Percentiles rank a stretch among this genome's conserved stretches.
These are phyloP conservation scores for Cricetomys ansorgei DNA, from an alignment of 2,113 vertebrate genomes.

Conservation along the genomic window DNA sequence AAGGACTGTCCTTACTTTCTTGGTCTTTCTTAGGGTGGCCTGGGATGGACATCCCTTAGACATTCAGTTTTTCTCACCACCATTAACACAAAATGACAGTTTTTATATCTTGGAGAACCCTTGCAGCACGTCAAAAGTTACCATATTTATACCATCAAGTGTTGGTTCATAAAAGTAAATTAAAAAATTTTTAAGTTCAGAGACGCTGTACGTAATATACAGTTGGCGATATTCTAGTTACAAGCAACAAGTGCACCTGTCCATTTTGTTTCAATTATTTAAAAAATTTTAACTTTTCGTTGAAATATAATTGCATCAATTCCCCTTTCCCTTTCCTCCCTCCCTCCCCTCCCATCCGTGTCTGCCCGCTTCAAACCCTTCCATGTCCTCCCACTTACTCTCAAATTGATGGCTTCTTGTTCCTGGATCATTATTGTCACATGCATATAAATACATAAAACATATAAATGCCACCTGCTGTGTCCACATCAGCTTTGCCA, in stretches of 20 bases:
- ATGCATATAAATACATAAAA: rapidly evolving
- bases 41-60: not conserved
- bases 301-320: not conserved
- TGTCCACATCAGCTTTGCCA: not conserved
- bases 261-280: not conserved
- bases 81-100: not conserved
- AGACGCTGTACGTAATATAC: not conserved
- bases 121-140: not conserved
- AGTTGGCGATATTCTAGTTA: not conserved
- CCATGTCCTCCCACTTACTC: not conserved
- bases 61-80: constrained; percentile 2
- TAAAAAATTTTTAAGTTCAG: constrained; percentile 24
- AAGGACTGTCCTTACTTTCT: not conserved
- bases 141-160: not conserved
- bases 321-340: not conserved
- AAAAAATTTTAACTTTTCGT: not conserved
- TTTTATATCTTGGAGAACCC: not conserved
- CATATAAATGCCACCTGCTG: not conserved
- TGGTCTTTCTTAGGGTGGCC: not conserved
- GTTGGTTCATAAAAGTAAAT: not conserved
- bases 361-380: not conserved
- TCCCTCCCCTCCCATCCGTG: not conserved
- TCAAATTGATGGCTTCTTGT: not conserved
- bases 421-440: not conserved
- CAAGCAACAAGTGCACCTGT: not conserved